A percentile compares a stretch with the other conserved stretches of the same genome.
phyloP scores from a whole-genome alignment of 1,140 invertebrate species.

The Zeugodacus cucurbitae region DNA sequence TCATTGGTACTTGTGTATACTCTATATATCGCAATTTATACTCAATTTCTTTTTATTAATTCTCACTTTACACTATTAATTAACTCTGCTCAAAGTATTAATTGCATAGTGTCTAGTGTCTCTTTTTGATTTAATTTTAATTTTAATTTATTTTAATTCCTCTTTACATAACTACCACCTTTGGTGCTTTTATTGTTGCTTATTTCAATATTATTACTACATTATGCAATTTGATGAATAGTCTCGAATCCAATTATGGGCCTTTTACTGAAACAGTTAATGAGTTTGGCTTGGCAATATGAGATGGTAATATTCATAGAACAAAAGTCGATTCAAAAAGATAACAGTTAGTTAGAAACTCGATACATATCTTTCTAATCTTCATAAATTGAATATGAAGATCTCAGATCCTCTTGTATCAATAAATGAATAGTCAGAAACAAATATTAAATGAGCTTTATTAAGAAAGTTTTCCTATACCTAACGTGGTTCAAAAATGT shows the following conservation, averaged over 20 bases:
- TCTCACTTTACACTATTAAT: not conserved
- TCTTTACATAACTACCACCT: not conserved
- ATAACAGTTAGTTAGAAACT: no score
- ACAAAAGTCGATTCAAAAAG: no score
- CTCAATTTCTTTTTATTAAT: constrained; percentile 6
- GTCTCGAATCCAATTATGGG: not conserved
- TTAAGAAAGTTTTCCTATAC: no score
- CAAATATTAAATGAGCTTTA: no score
- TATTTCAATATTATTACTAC: not conserved
- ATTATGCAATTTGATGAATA: no score
- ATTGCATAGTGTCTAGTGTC: not conserved
- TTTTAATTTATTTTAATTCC: not conserved
- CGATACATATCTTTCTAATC: no score
- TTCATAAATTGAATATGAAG: no score
- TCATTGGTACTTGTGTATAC: not conserved
- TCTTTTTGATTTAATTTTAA: not conserved
- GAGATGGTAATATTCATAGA: no score
- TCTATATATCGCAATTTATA: not conserved
- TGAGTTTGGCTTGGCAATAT: not conserved
- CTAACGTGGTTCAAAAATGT: no score
- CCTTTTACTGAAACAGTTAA: not conserved
- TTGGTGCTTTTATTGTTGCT: not conserved
- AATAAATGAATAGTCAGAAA: no score
- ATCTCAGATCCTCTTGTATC: no score
- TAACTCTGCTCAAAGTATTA: not conserved